phyloP scores from a whole-genome alignment of 2,797 vertebrate species.

The Spinus olivaceus region DNA sequence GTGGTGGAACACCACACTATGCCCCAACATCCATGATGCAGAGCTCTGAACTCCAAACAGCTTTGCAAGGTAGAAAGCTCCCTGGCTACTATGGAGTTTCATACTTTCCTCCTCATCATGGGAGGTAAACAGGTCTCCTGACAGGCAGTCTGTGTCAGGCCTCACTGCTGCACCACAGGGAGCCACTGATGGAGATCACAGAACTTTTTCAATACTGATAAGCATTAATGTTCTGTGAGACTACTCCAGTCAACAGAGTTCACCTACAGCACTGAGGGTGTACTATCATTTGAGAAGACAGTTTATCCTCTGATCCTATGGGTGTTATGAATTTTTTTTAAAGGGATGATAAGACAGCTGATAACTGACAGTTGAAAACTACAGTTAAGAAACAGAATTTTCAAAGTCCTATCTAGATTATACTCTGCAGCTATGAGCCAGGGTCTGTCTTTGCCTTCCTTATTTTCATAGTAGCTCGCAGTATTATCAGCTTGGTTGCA shows the following conservation, averaged over 20 bases:
- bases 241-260: not conserved
- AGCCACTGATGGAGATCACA: not conserved
- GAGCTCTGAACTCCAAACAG: not conserved
- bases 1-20: not conserved
- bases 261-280: not conserved
- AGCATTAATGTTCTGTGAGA: not conserved
- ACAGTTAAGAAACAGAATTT: not conserved
- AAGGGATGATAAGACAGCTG: not conserved
- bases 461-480: not conserved
- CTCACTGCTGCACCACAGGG: not conserved
- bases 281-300: not conserved
- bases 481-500: not conserved
- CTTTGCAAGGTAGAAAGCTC: not conserved
- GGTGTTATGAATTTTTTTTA: not conserved
- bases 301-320: not conserved
- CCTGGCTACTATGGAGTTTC: not conserved
- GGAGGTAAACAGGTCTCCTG: not conserved
- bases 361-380: not conserved
- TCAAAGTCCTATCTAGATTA: not conserved
- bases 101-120: not conserved
- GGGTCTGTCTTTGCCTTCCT: not conserved
- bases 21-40: fast-evolving
- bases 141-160: not conserved
- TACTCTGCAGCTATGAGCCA: not conserved
- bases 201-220: not conserved